Evolutionary conservation across 2,797 vertebrate species (phyloP).

Genomic region (Falco naumanni): DNA sequence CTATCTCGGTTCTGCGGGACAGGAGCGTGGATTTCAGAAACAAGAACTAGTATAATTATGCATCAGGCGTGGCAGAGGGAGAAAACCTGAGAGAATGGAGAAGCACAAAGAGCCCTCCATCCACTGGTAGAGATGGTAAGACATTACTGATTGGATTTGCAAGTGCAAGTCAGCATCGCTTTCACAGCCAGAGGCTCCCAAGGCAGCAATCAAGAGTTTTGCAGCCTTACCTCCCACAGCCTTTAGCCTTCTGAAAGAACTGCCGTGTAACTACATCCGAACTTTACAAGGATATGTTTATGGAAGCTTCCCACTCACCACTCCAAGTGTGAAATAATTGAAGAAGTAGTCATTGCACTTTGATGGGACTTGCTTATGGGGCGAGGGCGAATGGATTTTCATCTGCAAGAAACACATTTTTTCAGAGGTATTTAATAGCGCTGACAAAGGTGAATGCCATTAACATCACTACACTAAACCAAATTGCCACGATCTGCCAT

Average conservation of each 20-base stretch:
- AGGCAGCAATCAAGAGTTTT: neutral
- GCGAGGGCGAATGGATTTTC: conserved; percentile 99
- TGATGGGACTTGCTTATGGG: conserved; percentile 97
- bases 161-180: neutral
- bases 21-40: neutral
- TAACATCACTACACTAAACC: neutral
- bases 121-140: neutral
- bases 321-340: conserved; percentile 98
- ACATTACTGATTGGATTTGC: accelerated
- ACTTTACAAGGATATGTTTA: neutral
- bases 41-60: neutral
- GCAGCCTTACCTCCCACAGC: neutral
- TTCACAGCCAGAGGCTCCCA: neutral
- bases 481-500: neutral
- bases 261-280: neutral
- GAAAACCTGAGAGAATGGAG: neutral
- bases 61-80: neutral
- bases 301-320: conserved; percentile 84
- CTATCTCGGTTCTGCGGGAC: neutral
- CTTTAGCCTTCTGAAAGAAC: neutral
- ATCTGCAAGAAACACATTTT: conserved; percentile 82
- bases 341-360: conserved; percentile 99
- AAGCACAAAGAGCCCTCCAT: neutral
- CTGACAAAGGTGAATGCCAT: neutral
- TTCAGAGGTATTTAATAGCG: neutral